Evolutionary conservation across 2,113 vertebrate genomes (phyloP).

Genomic region (Australoheros scitulus): DNA sequence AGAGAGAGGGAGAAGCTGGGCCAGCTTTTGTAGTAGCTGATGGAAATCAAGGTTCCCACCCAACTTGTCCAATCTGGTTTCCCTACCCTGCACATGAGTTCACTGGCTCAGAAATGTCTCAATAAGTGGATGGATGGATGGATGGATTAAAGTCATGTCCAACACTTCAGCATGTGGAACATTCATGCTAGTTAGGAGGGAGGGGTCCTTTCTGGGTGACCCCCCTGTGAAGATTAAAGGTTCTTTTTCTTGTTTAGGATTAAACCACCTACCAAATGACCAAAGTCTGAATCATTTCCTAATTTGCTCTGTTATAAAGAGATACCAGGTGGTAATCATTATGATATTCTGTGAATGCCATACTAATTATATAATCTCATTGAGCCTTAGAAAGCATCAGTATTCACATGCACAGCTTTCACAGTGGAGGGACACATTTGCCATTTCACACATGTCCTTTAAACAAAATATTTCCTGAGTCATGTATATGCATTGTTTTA

Average conservation of each 20-base stretch:
- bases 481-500: background rate
- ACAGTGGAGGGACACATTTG: constrained; percentile 5
- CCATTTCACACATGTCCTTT: constrained; percentile 12
- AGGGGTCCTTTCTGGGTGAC: background rate
- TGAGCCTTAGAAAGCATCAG: constrained; percentile 15
- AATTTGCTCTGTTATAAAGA: constrained; percentile 38
- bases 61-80: background rate
- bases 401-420: constrained; percentile 28
- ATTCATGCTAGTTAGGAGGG: background rate
- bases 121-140: background rate
- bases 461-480: background rate
- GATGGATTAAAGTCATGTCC: background rate
- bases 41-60: no score
- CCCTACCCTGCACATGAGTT: background rate
- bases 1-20: background rate
- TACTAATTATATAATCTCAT: constrained; percentile 37
- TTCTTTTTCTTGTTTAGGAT: constrained; percentile 8
- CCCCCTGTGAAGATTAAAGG: background rate
- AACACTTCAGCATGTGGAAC: background rate
- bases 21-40: background rate
- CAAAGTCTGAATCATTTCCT: constrained; percentile 18
- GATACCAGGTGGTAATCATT: constrained; percentile 21
- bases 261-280: constrained; percentile 10
- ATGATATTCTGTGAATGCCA: constrained; percentile 48
- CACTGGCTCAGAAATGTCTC: background rate